These are phyloP conservation scores for Phaedon cochleariae DNA, from an alignment of 2,888 invertebrate genomes.

Conservation along the genomic window DNA sequence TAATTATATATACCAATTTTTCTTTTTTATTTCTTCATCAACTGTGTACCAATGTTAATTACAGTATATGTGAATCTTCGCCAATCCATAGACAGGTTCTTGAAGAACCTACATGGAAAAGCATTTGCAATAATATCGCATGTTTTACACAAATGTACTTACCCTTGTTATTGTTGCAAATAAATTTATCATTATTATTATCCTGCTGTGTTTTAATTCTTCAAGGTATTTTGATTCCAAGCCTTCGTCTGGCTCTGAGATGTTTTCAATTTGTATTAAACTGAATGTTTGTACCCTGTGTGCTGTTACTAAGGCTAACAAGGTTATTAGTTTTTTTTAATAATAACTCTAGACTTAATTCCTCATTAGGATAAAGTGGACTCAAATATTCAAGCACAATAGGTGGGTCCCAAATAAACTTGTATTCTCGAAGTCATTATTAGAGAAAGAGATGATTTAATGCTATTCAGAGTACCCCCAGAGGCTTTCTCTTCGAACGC, in stretches of 20 bases:
- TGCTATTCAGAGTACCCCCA: not conserved
- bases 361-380: constrained; percentile 10
- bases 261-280: constrained; percentile 17
- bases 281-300: constrained; percentile 9
- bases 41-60: too few species aligned
- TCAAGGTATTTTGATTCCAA: constrained; percentile 14
- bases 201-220: constrained; percentile 28
- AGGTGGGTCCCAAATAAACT: constrained; percentile 14
- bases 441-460: constrained; percentile 2
- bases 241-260: not conserved
- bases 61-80: too few species aligned
- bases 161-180: too few species aligned
- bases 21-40: too few species aligned
- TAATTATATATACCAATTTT: too few species aligned
- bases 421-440: constrained; percentile 2
- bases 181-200: too few species aligned
- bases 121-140: too few species aligned
- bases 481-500: not conserved
- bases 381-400: constrained; percentile 12
- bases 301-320: constrained; percentile 2
- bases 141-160: too few species aligned
- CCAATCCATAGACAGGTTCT: too few species aligned
- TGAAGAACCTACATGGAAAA: too few species aligned
- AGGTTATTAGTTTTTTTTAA: not conserved
- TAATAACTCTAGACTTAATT: not conserved